Evolutionary conservation across 2,113 vertebrate genomes (phyloP).

Genomic region (Aldabrachelys gigantea): DNA sequence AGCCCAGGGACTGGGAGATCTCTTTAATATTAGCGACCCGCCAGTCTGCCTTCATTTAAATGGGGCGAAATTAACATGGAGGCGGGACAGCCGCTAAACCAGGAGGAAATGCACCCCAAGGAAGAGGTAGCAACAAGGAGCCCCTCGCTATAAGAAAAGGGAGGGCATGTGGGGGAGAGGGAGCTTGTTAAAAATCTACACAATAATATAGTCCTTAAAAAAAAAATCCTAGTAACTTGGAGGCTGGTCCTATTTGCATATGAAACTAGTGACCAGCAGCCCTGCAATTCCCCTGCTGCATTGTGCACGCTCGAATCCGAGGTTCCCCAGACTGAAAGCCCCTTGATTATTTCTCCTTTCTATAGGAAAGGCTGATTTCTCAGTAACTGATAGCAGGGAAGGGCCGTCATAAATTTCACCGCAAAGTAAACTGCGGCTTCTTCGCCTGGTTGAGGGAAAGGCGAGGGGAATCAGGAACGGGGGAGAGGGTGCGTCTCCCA

Average conservation of each 20-base stretch:
- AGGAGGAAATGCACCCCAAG: conserved; percentile 18
- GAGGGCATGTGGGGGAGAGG: conserved; percentile 39
- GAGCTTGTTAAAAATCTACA: conserved; percentile 10
- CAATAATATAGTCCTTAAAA: conserved; percentile 1
- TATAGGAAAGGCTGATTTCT: conserved; percentile 46
- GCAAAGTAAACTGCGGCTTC: conserved; percentile 24
- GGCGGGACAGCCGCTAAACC: conserved; percentile 40
- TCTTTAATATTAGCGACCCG: conserved; percentile 48
- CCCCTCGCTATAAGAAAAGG: conserved; percentile 41
- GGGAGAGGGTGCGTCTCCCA: not conserved
- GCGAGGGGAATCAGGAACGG: not conserved
- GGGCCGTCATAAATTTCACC: conserved; percentile 30
- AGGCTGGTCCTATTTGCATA: conserved; percentile 61
- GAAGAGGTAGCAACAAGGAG: conserved; percentile 54
- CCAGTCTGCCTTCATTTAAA: conserved; percentile 39
- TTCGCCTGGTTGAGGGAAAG: conserved; percentile 41
- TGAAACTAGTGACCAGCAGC: conserved; percentile 54
- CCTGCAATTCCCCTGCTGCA: conserved; percentile 33
- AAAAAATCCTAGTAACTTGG: conserved; percentile 46
- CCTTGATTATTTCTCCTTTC: conserved; percentile 77
- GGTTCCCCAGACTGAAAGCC: conserved; percentile 44
- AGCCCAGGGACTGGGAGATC: conserved; percentile 3
- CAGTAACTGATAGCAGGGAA: conserved; percentile 72
- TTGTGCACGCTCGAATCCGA: conserved; percentile 34
- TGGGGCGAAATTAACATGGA: conserved; percentile 31